Evolutionary conservation across 2,888 invertebrate species (phyloP).

Genomic region (Apamea epomidion): DNA sequence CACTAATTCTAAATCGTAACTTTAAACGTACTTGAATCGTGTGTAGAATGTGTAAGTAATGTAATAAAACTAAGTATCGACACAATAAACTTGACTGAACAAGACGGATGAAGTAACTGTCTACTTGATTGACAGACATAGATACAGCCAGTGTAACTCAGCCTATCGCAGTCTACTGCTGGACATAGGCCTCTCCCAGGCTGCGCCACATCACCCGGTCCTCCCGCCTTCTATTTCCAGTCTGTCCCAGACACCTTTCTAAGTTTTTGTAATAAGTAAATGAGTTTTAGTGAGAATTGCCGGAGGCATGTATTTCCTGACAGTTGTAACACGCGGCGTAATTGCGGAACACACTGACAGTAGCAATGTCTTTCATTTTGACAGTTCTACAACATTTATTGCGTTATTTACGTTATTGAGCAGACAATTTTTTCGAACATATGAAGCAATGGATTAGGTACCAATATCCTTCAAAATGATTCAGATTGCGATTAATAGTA

Average conservation of each 20-base stretch:
- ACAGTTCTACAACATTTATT: too few relatives aligned
- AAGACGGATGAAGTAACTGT: conserved; percentile 8
- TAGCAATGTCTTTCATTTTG: too few relatives aligned
- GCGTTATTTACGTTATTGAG: too few relatives aligned
- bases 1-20: conserved; percentile 17
- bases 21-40: conserved; percentile 33
- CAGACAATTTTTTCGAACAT: too few relatives aligned
- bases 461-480: too few relatives aligned
- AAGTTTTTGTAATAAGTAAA: background rate
- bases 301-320: background rate
- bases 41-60: conserved; percentile 33
- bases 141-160: background rate
- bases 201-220: background rate
- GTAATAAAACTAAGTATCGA: conserved; percentile 6
- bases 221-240: background rate
- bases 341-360: too few relatives aligned
- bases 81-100: background rate
- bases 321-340: too few relatives aligned
- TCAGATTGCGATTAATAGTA: too few relatives aligned
- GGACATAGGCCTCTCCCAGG: background rate
- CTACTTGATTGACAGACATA: background rate
- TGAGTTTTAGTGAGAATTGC: background rate
- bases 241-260: background rate
- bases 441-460: too few relatives aligned
- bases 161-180: background rate